These are phyloP conservation scores for Diorhabda carinulata DNA, from an alignment of 1,140 invertebrate genomes.

Conservation along the genomic window DNA sequence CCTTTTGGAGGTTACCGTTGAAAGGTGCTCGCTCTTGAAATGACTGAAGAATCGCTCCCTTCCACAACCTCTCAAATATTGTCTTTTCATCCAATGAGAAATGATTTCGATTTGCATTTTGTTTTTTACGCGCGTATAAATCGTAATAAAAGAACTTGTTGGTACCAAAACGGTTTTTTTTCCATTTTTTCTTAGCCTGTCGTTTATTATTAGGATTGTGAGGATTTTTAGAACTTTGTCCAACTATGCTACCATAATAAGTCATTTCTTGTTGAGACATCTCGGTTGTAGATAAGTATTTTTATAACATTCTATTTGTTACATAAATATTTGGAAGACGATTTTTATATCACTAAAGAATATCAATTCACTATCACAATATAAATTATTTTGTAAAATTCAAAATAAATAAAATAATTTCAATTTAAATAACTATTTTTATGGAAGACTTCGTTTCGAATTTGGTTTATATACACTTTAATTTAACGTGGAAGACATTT, in stretches of 20 bases:
- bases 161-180: background rate
- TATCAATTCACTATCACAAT: conserved; percentile 1
- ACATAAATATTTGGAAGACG: background rate
- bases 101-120: conserved; percentile 6
- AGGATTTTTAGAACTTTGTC: background rate
- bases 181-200: background rate
- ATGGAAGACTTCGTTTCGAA: conserved; percentile 39
- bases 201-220: background rate
- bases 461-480: background rate
- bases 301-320: background rate
- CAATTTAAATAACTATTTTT: conserved; percentile 19
- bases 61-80: conserved; percentile 61
- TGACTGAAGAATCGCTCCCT: conserved; percentile 54
- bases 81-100: conserved; percentile 54
- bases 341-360: background rate
- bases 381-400: background rate
- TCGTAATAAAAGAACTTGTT: conserved; percentile 6
- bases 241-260: background rate
- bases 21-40: conserved; percentile 43
- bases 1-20: conserved; percentile 31
- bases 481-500: conserved; percentile 46
- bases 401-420: too few species aligned
- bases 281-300: background rate
- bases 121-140: conserved; percentile 12
- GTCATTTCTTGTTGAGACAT: background rate